Conservation (phyloP, 1,140 invertebrate species). For the Chionoecetes opilio region DNA sequence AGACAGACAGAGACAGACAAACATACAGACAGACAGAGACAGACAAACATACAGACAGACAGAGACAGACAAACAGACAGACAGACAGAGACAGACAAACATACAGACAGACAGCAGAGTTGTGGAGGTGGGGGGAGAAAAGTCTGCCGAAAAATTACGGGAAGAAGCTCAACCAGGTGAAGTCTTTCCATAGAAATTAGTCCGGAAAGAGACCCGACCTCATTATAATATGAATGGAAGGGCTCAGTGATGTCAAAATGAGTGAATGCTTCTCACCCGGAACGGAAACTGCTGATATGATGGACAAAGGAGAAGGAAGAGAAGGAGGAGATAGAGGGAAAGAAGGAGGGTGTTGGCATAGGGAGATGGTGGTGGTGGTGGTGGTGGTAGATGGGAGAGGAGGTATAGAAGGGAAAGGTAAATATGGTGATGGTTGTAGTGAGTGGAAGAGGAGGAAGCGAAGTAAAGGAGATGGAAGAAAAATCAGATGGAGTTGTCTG, state of each 20-base stretch:
- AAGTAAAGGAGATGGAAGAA: too few species aligned
- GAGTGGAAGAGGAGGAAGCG: too few species aligned
- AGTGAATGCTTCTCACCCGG: slow-evolving; percentile 61
- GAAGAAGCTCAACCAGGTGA: neutral
- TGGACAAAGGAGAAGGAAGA: slow-evolving; percentile 32
- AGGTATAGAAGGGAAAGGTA: too few species aligned
- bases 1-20: too few species aligned
- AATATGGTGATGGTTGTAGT: neutral
- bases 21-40: too few species aligned
- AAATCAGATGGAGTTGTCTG: too few species aligned
- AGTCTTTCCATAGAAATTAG: slow-evolving; percentile 37
- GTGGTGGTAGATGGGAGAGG: neutral
- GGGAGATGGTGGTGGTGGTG: too few species aligned
- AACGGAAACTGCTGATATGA: slow-evolving; percentile 47
- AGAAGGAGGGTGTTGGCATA: neutral
- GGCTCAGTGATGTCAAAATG: slow-evolving; percentile 9
- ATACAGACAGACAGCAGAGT: too few species aligned
- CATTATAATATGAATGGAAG: slow-evolving; percentile 65
- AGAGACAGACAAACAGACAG: too few species aligned
- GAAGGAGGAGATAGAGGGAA: neutral
- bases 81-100: too few species aligned
- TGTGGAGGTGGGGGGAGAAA: too few species aligned
- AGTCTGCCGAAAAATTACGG: slow-evolving; percentile 22
- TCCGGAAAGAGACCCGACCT: slow-evolving; percentile 48
- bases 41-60: too few species aligned